Evolutionary conservation across 2,113 vertebrate species (phyloP).

Genomic region (Microcebus tavaratra): DNA sequence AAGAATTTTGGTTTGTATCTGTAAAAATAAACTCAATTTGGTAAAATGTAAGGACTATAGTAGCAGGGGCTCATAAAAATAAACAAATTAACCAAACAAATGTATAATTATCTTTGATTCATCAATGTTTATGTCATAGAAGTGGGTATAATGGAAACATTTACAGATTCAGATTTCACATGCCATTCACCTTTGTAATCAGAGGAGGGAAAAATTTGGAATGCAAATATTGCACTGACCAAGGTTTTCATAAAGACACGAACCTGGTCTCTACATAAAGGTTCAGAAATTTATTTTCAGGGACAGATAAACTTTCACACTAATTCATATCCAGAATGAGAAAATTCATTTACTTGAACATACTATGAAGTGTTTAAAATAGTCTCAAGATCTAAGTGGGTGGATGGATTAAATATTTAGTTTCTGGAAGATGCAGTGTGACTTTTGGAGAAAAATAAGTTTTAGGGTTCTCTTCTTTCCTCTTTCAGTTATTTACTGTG

Average conservation of each 20-base stretch:
- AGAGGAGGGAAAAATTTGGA: not conserved
- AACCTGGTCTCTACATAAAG: not conserved
- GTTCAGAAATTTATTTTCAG: slow-evolving; percentile 24
- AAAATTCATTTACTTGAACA: not conserved
- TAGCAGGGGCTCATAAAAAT: not conserved
- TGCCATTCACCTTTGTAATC: not conserved
- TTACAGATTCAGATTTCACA: not conserved
- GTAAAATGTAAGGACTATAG: not conserved
- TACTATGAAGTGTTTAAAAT: not conserved
- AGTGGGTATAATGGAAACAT: not conserved
- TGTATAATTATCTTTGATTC: not conserved
- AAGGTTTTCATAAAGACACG: not conserved
- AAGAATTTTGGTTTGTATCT: slow-evolving; percentile 13
- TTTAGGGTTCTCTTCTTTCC: not conserved
- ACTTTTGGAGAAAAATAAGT: not conserved
- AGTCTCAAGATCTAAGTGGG: not conserved
- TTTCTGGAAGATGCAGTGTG: not conserved
- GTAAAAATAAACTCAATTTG: slow-evolving; percentile 1
- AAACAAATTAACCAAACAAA: slow-evolving; percentile 24
- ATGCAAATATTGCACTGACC: not conserved
- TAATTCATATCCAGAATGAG: not conserved
- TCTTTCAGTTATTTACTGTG: not conserved
- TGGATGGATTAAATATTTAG: not conserved
- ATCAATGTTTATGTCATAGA: not conserved
- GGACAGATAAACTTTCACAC: not conserved